Conservation (phyloP, 2,888 invertebrate species). For the Rhimphoctona megacephalus region DNA sequence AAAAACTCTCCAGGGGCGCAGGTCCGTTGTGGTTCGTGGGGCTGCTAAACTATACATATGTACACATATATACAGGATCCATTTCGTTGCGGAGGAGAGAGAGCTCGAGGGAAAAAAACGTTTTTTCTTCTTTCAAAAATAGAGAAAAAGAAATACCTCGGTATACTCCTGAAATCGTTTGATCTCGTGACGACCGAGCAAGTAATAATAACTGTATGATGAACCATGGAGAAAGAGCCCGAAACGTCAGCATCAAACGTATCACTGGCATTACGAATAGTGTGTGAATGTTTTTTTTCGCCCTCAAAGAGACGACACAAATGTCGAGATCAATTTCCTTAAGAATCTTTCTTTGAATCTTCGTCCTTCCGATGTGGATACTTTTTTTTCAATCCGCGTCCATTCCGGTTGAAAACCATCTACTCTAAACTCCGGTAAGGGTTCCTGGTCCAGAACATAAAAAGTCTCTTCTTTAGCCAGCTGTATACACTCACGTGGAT, state of each 20-base stretch:
- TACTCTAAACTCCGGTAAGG: not conserved
- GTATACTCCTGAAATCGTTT: slow-evolving; percentile 40
- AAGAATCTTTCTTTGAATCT: slow-evolving; percentile 30
- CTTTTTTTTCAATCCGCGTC: not conserved
- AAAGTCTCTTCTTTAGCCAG: slow-evolving; percentile 12
- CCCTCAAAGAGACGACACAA: slow-evolving; percentile 45
- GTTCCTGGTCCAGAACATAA: not conserved
- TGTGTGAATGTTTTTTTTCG: slow-evolving; percentile 37
- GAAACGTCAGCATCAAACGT: slow-evolving; percentile 61
- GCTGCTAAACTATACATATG: slow-evolving; percentile 11
- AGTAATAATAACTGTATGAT: slow-evolving; percentile 58
- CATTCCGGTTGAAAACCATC: slow-evolving; percentile 7
- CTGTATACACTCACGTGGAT: slow-evolving; percentile 33
- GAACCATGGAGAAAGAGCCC: slow-evolving; percentile 38
- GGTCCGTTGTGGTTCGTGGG: slow-evolving; percentile 32
- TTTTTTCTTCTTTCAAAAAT: slow-evolving; percentile 25
- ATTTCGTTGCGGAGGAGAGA: slow-evolving; percentile 44
- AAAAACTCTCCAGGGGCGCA: slow-evolving; percentile 8
- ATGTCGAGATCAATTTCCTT: slow-evolving; percentile 67
- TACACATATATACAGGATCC: slow-evolving; percentile 19
- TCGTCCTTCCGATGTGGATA: slow-evolving; percentile 27
- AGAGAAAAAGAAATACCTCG: slow-evolving; percentile 10
- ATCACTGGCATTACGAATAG: slow-evolving; percentile 60
- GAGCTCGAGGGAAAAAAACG: slow-evolving; percentile 44
- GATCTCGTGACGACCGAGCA: slow-evolving; percentile 61